Percentiles rank a stretch among this genome's conserved stretches.
These are phyloP conservation scores for Schrankia costaestrigalis DNA, from an alignment of 2,888 invertebrate genomes.

Conservation along the genomic window DNA sequence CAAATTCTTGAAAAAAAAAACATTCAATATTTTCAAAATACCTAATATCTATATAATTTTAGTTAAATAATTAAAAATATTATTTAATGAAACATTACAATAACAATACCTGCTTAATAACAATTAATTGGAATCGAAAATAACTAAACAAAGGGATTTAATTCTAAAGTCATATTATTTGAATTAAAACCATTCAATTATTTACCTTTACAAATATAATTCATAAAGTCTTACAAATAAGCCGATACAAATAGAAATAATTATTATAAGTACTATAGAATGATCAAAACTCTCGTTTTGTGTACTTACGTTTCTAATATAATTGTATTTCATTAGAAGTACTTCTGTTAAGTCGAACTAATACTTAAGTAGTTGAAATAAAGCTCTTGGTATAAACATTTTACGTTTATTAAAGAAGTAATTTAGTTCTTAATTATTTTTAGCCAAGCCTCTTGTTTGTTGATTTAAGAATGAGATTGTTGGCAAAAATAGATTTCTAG, in stretches of 20 bases:
- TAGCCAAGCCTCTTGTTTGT: too few relatives aligned
- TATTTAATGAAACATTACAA: too few relatives aligned
- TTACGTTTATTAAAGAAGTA: too few relatives aligned
- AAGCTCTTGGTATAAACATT: too few relatives aligned
- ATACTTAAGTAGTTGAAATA: slow-evolving; percentile 10
- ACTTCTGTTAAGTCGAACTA: slow-evolving; percentile 13
- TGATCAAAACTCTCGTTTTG: slow-evolving; percentile 17
- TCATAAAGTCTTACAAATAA: slow-evolving; percentile 21
- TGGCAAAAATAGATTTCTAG: too few relatives aligned
- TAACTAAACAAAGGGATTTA: slow-evolving; percentile 2
- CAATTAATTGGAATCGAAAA: slow-evolving; percentile 3
- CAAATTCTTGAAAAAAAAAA: too few relatives aligned
- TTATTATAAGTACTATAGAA: slow-evolving; percentile 15
- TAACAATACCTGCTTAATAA: too few relatives aligned
- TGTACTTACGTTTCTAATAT: slow-evolving; percentile 17
- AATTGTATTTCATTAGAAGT: slow-evolving; percentile 26
- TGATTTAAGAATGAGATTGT: too few relatives aligned
- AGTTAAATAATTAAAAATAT: too few relatives aligned
- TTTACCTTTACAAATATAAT: slow-evolving; percentile 24
- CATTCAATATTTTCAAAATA: too few relatives aligned
- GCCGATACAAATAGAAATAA: slow-evolving; percentile 17
- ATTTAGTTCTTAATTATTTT: too few relatives aligned
- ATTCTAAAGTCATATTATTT: slow-evolving; percentile 8
- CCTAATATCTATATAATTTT: background rate
- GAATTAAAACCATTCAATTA: slow-evolving; percentile 14